phyloP scores from a whole-genome alignment of 2,888 invertebrate genomes.

The Aleiodes testaceus region DNA sequence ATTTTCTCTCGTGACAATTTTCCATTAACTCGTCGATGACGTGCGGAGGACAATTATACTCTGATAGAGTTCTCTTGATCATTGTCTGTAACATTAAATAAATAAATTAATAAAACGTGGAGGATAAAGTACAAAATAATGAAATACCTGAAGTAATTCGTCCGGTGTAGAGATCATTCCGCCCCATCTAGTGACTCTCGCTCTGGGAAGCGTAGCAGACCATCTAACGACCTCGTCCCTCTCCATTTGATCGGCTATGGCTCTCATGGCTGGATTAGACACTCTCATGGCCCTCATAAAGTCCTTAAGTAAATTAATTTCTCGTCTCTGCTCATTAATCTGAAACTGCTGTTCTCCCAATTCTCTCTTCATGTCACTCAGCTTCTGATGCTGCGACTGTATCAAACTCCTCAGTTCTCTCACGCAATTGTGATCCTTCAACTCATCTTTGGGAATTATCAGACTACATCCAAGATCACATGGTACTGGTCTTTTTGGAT shows the following conservation, averaged over 20 bases:
- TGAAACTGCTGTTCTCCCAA: constrained; percentile 89
- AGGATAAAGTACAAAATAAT: background rate
- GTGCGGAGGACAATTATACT: constrained; percentile 94
- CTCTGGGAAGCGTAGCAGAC: constrained; percentile 87
- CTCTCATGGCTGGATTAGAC: constrained; percentile 93
- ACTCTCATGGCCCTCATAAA: constrained; percentile 95
- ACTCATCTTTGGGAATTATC: constrained; percentile 95
- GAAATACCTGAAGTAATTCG: constrained; percentile 86
- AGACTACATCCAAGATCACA: constrained; percentile 96
- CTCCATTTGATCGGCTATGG: constrained; percentile 95
- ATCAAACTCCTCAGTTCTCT: constrained; percentile 89
- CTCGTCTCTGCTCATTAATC: constrained; percentile 91
- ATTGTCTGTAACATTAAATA: constrained; percentile 80
- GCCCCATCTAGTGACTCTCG: constrained; percentile 96
- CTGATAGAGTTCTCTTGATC: constrained; percentile 93
- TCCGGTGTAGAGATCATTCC: constrained; percentile 99
- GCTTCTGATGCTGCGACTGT: constrained; percentile 88
- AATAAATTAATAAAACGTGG: background rate
- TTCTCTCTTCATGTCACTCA: constrained; percentile 90
- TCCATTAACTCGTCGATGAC: constrained; percentile 97
- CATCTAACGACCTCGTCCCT: constrained; percentile 93
- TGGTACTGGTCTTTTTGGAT: constrained; percentile 93
- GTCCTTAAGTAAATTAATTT: constrained; percentile 91
- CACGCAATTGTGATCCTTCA: constrained; percentile 95
- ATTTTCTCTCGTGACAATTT: constrained; percentile 95